A percentile compares a stretch with the other conserved stretches of the same genome.
These are phyloP conservation scores for Lytechinus variegatus DNA, from an alignment of 35 echinoderm and acorn worm species.

Conservation along the genomic window DNA sequence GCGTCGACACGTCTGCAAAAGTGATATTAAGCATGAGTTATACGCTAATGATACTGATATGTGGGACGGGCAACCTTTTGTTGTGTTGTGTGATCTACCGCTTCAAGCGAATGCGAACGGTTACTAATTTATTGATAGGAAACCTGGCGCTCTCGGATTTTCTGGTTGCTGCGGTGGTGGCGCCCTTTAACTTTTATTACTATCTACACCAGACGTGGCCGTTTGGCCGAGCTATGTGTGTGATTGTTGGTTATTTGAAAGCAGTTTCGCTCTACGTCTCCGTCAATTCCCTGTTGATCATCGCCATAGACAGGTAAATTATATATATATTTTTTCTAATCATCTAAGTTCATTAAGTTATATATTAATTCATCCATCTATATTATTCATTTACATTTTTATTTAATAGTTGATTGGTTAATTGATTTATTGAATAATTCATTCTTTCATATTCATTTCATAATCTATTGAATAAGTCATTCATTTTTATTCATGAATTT, in stretches of 20 bases:
- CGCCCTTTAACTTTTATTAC: constrained; percentile 96
- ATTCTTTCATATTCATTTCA: too few relatives aligned
- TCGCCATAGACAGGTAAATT: constrained; percentile 92
- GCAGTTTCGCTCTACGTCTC: constrained; percentile 90
- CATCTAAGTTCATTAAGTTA: not conserved
- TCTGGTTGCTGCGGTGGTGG: constrained; percentile 82
- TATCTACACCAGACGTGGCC: constrained; percentile 86
- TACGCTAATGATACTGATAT: constrained; percentile 75
- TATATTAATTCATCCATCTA: too few relatives aligned
- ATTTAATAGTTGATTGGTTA: too few relatives aligned
- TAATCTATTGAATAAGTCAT: too few relatives aligned
- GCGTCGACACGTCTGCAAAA: constrained; percentile 64
- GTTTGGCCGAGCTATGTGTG: constrained; percentile 80
- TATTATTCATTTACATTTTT: too few relatives aligned
- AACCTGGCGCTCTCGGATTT: constrained; percentile 97
- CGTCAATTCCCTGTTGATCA: constrained; percentile 83
- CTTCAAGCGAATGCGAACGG: constrained; percentile 92
- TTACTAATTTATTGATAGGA: constrained; percentile 90
- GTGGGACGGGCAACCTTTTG: constrained; percentile 88
- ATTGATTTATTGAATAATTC: too few relatives aligned
- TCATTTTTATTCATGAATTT: too few relatives aligned
- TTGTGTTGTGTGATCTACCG: constrained; percentile 85
- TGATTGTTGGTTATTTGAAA: constrained; percentile 75
- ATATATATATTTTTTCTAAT: not conserved
- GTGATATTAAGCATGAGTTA: constrained; percentile 69